Conservation (phyloP, 2,113 vertebrate species). For the Clarias magur region DNA sequence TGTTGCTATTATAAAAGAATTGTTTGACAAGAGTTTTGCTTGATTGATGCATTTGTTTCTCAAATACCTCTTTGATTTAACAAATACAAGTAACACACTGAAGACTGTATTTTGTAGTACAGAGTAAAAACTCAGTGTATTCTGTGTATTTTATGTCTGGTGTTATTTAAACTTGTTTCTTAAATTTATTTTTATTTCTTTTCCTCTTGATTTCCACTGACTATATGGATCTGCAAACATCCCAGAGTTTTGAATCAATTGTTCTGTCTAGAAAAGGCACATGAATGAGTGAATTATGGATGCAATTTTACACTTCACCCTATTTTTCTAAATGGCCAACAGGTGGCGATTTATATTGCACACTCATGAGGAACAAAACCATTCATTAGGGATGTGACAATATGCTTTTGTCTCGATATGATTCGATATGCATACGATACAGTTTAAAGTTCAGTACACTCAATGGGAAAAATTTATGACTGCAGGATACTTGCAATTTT, state of each 20-base stretch:
- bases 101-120: slow-evolving; percentile 28
- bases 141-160: neutral
- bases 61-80: slow-evolving; percentile 21
- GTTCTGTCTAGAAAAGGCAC: neutral
- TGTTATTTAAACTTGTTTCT: neutral
- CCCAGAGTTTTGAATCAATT: neutral
- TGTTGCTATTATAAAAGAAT: slow-evolving; percentile 55
- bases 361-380: neutral
- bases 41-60: slow-evolving; percentile 11
- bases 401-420: no score
- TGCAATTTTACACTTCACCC: neutral
- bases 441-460: no score
- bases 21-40: slow-evolving; percentile 45
- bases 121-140: slow-evolving; percentile 11
- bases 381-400: no score
- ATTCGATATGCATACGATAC: no score
- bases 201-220: neutral
- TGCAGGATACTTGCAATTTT: no score
- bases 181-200: no score
- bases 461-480: no score
- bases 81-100: slow-evolving; percentile 25
- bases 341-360: slow-evolving; percentile 14
- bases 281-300: neutral
- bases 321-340: slow-evolving; percentile 13
- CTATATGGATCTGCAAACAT: neutral